Percentiles rank a stretch among this genome's conserved stretches.
phyloP scores from a whole-genome alignment of 30 jellyfish, hydroid and myxozoan genomes.

The Turritopsis dohrnii region DNA sequence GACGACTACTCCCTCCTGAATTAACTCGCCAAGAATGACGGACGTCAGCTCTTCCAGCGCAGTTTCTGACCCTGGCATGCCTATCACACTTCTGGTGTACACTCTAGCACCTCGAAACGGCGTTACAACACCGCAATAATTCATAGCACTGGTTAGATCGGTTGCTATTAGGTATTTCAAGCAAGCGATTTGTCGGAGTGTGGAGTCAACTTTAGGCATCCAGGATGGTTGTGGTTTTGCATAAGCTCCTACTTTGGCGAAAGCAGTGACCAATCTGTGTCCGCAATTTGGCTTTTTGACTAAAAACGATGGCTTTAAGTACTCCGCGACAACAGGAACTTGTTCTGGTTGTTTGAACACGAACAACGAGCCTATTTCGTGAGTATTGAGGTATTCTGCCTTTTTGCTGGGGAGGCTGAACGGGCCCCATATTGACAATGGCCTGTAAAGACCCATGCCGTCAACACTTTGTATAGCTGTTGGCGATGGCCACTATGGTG shows the following conservation, averaged over 20 bases:
- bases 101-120: constrained; percentile 55
- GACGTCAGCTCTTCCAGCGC: constrained; percentile 57
- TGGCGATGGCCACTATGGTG: background rate
- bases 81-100: constrained; percentile 49
- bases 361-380: constrained; percentile 20
- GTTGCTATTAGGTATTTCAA: constrained; percentile 44
- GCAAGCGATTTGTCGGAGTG: constrained; percentile 43
- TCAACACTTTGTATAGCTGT: background rate
- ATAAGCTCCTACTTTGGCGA: constrained; percentile 45
- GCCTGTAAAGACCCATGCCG: constrained; percentile 47
- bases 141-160: constrained; percentile 54
- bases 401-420: constrained; percentile 52
- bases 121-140: constrained; percentile 63
- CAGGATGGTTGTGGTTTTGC: constrained; percentile 60
- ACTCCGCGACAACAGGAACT: constrained; percentile 36
- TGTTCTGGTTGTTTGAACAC: constrained; percentile 53
- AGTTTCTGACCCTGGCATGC: constrained; percentile 74
- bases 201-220: constrained; percentile 55
- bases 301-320: constrained; percentile 56
- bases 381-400: constrained; percentile 56
- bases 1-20: constrained; percentile 23
- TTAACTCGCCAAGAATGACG: constrained; percentile 35
- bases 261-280: constrained; percentile 51
- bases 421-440: constrained; percentile 55
- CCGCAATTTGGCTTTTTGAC: constrained; percentile 58